Conservation (phyloP, 2,113 vertebrate species). For the Lampris incognitus region DNA sequence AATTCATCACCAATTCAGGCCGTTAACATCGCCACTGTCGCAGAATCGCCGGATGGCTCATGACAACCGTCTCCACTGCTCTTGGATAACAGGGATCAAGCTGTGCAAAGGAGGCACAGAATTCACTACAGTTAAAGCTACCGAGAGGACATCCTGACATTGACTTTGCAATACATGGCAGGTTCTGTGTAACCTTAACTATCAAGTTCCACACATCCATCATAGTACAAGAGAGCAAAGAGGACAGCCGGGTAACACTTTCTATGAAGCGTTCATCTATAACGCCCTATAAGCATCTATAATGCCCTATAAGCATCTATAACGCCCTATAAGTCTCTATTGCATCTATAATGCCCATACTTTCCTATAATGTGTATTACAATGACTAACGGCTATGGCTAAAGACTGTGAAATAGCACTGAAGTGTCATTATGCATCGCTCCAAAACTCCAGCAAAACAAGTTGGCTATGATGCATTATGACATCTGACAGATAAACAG, state of each 20-base stretch:
- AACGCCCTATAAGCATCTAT: no score
- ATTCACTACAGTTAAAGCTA: conserved; percentile 22
- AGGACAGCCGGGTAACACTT: not conserved
- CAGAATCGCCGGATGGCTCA: conserved; percentile 8
- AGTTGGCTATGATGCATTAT: no score
- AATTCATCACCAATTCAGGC: conserved; percentile 56
- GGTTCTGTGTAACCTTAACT: not conserved
- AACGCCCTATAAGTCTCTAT: no score
- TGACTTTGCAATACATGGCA: not conserved
- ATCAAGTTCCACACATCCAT: conserved; percentile 1
- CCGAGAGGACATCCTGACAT: conserved; percentile 27
- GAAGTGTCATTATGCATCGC: no score
- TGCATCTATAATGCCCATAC: no score
- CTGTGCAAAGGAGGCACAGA: conserved; percentile 12
- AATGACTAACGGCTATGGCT: no score
- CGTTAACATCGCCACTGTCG: conserved; percentile 36
- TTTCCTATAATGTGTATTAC: no score
- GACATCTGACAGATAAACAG: no score
- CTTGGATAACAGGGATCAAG: conserved; percentile 37
- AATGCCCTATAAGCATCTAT: no score
- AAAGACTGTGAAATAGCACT: no score
- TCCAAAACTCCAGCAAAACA: no score
- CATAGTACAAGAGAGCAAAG: not conserved
- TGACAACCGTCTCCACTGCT: conserved; percentile 51
- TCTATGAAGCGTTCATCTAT: no score